Percentiles rank a stretch among this genome's conserved stretches.
These are phyloP conservation scores for Pitta sordida DNA, from an alignment of 2,113 vertebrate species.

Conservation along the genomic window DNA sequence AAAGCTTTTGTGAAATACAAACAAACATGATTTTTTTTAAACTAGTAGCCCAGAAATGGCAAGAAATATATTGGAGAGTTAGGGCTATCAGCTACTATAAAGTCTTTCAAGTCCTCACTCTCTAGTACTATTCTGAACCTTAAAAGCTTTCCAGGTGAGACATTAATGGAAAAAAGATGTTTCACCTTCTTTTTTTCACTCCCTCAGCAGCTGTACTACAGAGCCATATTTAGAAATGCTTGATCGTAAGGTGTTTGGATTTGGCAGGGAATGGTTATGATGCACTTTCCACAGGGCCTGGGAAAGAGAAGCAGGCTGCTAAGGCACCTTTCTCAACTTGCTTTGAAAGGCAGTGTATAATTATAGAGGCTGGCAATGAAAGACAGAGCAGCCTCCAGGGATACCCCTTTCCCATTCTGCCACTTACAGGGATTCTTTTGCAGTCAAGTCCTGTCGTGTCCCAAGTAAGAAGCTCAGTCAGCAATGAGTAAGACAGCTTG, in stretches of 20 bases:
- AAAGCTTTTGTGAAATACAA: neutral
- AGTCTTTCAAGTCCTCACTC: neutral
- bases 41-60: neutral
- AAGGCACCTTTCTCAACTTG: slow-evolving; percentile 37
- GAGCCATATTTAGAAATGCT: slow-evolving; percentile 57
- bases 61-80: neutral
- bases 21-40: neutral
- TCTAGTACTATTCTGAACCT: neutral
- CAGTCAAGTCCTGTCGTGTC: slow-evolving; percentile 46
- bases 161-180: neutral
- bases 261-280: slow-evolving; percentile 43
- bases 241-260: slow-evolving; percentile 43
- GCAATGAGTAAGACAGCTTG: slow-evolving; percentile 20
- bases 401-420: slow-evolving; percentile 32
- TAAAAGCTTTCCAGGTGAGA: neutral
- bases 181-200: neutral
- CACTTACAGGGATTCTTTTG: neutral
- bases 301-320: slow-evolving; percentile 52
- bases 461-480: neutral
- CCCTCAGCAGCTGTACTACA: neutral
- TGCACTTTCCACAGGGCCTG: slow-evolving; percentile 40
- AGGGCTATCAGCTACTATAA: neutral
- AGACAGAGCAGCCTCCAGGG: slow-evolving; percentile 41
- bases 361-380: slow-evolving; percentile 44
- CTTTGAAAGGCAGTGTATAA: slow-evolving; percentile 39